phyloP scores from a whole-genome alignment of 2,888 invertebrate species.

The Chymomyza procnemis region DNA sequence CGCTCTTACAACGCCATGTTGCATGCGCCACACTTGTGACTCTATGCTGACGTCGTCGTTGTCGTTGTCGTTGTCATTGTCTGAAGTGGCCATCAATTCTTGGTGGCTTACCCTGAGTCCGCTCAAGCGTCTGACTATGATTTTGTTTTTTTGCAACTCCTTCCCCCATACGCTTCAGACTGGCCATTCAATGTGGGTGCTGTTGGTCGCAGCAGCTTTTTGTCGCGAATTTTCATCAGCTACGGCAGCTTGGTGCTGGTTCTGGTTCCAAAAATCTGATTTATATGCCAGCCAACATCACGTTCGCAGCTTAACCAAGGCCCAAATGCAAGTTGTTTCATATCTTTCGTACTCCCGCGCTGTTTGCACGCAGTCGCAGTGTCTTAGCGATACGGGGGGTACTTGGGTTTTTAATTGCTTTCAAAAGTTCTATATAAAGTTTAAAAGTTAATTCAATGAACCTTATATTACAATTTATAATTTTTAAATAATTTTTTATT shows the following conservation, averaged over 20 bases:
- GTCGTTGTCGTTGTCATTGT: constrained; percentile 52
- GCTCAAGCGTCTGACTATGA: neutral
- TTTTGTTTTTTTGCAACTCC: neutral
- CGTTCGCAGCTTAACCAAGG: constrained; percentile 25
- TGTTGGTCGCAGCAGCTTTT: constrained; percentile 40
- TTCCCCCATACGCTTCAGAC: neutral
- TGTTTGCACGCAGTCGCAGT: too few relatives aligned
- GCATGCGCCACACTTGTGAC: constrained; percentile 9
- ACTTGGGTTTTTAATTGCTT: too few relatives aligned
- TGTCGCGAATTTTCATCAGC: constrained; percentile 55
- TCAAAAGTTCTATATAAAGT: too few relatives aligned
- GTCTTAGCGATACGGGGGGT: too few relatives aligned
- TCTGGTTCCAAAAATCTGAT: constrained; percentile 58
- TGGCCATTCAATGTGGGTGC: neutral
- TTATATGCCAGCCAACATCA: constrained; percentile 67
- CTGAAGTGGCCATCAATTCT: constrained; percentile 71
- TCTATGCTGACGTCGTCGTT: constrained; percentile 3
- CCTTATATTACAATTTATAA: too few relatives aligned
- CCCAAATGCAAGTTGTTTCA: neutral
- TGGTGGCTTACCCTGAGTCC: constrained; percentile 41
- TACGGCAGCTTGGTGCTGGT: constrained; percentile 17
- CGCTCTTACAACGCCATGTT: neutral
- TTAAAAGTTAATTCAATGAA: too few relatives aligned
- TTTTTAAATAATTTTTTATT: too few relatives aligned
- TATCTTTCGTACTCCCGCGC: neutral